Evolutionary conservation across 2,888 invertebrate species (phyloP).

Genomic region (Linyphia triangularis): DNA sequence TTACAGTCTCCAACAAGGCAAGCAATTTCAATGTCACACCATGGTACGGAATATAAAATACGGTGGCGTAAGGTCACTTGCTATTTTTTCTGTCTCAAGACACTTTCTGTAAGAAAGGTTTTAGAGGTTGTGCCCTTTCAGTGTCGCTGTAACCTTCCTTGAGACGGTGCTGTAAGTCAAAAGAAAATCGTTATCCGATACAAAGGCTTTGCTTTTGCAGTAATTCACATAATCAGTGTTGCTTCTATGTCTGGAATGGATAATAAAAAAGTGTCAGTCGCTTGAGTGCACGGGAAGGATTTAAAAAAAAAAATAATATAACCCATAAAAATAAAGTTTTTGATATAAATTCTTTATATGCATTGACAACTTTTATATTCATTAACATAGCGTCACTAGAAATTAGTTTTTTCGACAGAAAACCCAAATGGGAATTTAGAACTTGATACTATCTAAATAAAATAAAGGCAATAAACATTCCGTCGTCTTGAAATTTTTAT

Average conservation of each 20-base stretch:
- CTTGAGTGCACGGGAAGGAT: not conserved
- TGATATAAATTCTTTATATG: too few species aligned
- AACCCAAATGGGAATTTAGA: too few species aligned
- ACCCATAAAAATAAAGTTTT: too few species aligned
- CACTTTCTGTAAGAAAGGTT: too few species aligned
- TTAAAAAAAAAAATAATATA: not conserved
- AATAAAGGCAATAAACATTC: too few species aligned
- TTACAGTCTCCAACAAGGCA: not conserved
- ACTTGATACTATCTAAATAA: too few species aligned
- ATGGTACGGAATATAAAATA: not conserved
- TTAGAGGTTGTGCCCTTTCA: not conserved
- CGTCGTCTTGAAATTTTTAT: too few species aligned
- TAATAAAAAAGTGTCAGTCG: not conserved
- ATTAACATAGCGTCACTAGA: too few species aligned
- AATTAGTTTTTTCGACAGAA: too few species aligned
- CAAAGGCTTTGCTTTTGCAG: conserved; percentile 3
- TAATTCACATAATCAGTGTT: not conserved
- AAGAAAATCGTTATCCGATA: not conserved
- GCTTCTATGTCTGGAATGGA: not conserved
- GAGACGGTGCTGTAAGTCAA: not conserved
- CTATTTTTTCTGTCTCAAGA: too few species aligned
- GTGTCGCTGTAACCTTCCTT: not conserved
- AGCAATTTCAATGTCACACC: not conserved
- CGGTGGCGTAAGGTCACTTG: not conserved
- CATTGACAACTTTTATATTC: too few species aligned